phyloP scores from a whole-genome alignment of 2,797 vertebrate genomes.

The Lateolabrax maculatus region DNA sequence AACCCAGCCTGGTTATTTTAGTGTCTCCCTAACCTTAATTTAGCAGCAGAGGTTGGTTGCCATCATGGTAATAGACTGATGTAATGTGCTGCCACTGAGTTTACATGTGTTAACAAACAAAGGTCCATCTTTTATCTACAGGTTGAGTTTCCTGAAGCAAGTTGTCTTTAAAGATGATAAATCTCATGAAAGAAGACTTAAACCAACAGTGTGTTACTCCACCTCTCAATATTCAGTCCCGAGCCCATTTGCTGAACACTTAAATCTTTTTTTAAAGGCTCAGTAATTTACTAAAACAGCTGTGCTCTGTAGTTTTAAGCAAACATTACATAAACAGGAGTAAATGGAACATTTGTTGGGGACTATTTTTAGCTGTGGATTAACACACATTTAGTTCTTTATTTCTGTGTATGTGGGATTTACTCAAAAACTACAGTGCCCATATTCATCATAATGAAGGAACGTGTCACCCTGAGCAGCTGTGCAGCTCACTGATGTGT shows the following conservation, averaged over 20 bases:
- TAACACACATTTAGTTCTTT: neutral
- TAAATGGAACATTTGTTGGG: neutral
- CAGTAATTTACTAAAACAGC: neutral
- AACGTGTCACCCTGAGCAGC: neutral
- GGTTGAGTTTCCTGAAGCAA: slow-evolving; percentile 13
- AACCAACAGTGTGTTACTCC: neutral
- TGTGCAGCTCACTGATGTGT: neutral
- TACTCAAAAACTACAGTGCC: neutral
- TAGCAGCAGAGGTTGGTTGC: slow-evolving; percentile 19
- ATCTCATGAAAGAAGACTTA: slow-evolving; percentile 1
- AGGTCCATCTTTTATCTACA: slow-evolving; percentile 8
- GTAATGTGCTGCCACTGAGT: slow-evolving; percentile 24
- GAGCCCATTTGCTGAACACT: neutral
- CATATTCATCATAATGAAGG: neutral
- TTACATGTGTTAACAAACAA: slow-evolving; percentile 39
- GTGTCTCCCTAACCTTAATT: slow-evolving; percentile 6
- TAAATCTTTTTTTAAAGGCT: neutral
- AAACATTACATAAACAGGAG: neutral
- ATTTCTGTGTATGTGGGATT: neutral
- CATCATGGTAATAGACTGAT: slow-evolving; percentile 34
- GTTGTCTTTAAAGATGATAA: neutral
- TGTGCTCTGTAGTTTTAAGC: neutral
- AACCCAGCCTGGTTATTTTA: neutral
- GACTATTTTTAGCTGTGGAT: neutral
- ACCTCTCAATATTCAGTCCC: neutral